Evolutionary conservation across 2,797 vertebrate genomes (phyloP).

Genomic region (Eupleurogrammus muticus): DNA sequence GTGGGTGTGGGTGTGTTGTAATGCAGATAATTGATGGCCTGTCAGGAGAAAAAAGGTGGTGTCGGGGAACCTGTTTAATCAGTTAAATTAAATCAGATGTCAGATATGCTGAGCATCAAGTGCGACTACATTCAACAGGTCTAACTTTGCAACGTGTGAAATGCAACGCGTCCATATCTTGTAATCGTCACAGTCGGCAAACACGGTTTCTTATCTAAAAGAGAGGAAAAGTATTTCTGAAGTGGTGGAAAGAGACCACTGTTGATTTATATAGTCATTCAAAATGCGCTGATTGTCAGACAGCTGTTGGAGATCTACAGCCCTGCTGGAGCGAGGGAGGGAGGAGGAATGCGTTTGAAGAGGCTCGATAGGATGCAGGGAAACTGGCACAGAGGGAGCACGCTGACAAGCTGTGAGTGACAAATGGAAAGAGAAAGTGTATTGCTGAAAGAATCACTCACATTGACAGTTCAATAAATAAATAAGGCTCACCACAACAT

Average conservation of each 20-base stretch:
- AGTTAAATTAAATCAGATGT: slow-evolving; percentile 42
- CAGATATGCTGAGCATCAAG: neutral
- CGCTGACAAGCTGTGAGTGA: slow-evolving; percentile 34
- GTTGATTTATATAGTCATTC: slow-evolving; percentile 4
- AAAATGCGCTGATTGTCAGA: slow-evolving; percentile 21
- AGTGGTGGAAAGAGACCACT: neutral
- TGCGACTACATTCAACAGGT: neutral
- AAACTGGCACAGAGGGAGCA: slow-evolving; percentile 2
- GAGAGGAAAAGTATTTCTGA: neutral
- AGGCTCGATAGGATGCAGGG: slow-evolving; percentile 1
- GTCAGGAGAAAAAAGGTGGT: slow-evolving; percentile 1
- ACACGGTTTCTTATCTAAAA: neutral
- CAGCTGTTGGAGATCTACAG: slow-evolving; percentile 8
- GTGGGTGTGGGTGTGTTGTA: slow-evolving; percentile 8
- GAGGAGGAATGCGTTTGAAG: neutral
- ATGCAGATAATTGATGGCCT: slow-evolving; percentile 27
- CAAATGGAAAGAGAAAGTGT: slow-evolving; percentile 20
- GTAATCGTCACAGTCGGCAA: neutral
- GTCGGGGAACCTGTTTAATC: neutral
- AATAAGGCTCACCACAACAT: neutral
- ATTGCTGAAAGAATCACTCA: slow-evolving; percentile 21
- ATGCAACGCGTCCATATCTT: neutral
- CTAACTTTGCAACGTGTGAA: slow-evolving; percentile 8
- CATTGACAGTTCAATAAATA: slow-evolving; percentile 22
- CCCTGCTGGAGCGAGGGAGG: neutral